These are phyloP conservation scores for Merodon equestris DNA, from an alignment of 2,888 invertebrate genomes.

Conservation along the genomic window DNA sequence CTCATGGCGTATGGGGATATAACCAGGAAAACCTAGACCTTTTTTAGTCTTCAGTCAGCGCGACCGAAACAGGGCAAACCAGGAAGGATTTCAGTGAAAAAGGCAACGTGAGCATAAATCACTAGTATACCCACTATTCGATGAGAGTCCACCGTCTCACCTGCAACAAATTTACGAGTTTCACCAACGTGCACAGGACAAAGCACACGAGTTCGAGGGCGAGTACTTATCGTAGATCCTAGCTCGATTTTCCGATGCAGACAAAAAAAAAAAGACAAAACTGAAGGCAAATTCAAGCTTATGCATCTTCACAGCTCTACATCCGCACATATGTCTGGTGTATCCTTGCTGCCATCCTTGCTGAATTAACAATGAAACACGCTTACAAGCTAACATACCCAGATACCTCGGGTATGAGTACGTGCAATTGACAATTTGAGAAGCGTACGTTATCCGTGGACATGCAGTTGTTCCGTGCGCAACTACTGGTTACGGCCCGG, in stretches of 20 bases:
- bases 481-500: no score
- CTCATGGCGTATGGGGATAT: slow-evolving; percentile 8
- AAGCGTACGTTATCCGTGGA: slow-evolving; percentile 13
- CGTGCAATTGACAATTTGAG: slow-evolving; percentile 47
- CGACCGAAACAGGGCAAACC: no score
- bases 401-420: slow-evolving; percentile 8
- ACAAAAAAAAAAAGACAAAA: no score
- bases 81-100: no score
- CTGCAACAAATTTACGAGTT: slow-evolving; percentile 46
- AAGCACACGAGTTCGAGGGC: background rate
- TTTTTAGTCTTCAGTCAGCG: slow-evolving; percentile 6
- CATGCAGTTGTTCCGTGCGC: background rate
- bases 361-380: slow-evolving; percentile 56
- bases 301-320: no score
- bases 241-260: background rate
- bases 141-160: slow-evolving; percentile 20
- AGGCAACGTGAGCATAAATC: slow-evolving; percentile 54
- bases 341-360: slow-evolving; percentile 30
- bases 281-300: background rate
- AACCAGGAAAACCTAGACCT: slow-evolving; percentile 16
- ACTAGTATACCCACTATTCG: background rate
- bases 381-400: slow-evolving; percentile 38
- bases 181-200: background rate
- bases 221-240: background rate
- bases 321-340: background rate